phyloP scores from a whole-genome alignment of 2,113 vertebrate genomes.

The Nesoenas mayeri region DNA sequence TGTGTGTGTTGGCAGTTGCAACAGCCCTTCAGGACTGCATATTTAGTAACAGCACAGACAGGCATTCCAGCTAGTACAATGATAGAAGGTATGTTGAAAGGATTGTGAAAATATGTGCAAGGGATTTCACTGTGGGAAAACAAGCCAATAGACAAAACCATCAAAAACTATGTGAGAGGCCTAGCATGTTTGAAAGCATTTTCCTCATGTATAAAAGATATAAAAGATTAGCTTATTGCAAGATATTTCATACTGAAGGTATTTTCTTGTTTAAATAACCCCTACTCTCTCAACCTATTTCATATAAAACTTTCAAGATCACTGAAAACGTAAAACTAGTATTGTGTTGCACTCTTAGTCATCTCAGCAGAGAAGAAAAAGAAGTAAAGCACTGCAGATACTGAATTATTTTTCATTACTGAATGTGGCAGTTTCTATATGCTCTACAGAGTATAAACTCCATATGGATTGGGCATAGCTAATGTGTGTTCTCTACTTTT shows the following conservation, averaged over 20 bases:
- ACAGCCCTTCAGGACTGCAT: slow-evolving; percentile 16
- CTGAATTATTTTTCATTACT: background rate
- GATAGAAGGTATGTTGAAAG: slow-evolving; percentile 22
- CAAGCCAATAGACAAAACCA: slow-evolving; percentile 10
- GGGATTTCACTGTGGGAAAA: background rate
- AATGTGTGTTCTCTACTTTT: background rate
- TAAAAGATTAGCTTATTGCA: background rate
- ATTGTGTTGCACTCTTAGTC: background rate
- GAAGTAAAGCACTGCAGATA: background rate
- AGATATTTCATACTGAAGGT: background rate
- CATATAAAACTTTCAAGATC: background rate
- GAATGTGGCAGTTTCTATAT: background rate
- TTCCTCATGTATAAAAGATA: slow-evolving; percentile 12
- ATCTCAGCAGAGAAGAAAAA: background rate
- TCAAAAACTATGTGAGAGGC: background rate
- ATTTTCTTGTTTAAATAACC: slow-evolving; percentile 11
- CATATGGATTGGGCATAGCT: background rate
- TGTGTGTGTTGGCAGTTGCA: slow-evolving; percentile 6
- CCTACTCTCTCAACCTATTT: background rate
- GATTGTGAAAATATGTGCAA: background rate
- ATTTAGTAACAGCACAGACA: slow-evolving; percentile 28
- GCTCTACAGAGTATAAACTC: background rate
- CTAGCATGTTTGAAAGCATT: background rate
- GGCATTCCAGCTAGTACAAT: background rate
- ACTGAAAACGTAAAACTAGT: background rate